Conservation (phyloP, 2,888 invertebrate genomes). For the Ommatoiulus sabulosus region DNA sequence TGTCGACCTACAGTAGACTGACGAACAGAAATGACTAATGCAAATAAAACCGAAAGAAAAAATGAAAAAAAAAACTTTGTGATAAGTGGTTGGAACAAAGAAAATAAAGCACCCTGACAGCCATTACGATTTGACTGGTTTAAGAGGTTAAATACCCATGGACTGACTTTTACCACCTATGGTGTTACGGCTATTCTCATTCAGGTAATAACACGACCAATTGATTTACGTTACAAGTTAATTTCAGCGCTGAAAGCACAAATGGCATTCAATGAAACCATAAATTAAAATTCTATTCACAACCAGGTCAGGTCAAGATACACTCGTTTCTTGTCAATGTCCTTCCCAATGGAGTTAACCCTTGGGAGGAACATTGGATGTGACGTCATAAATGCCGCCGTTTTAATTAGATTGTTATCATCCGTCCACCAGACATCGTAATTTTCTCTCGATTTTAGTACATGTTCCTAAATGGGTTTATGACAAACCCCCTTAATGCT, state of each 20-base stretch:
- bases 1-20: no score
- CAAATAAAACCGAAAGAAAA: neutral
- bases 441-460: no score
- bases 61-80: neutral
- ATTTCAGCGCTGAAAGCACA: neutral
- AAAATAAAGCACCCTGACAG: conserved; percentile 29
- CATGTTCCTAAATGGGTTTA: no score
- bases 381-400: no score
- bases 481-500: neutral
- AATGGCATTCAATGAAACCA: neutral
- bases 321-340: neutral
- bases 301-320: conserved; percentile 3
- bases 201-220: conserved; percentile 24
- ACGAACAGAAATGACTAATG: neutral
- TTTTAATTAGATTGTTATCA: no score
- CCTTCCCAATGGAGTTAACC: neutral
- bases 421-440: no score
- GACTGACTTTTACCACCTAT: conserved; percentile 20
- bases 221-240: conserved; percentile 26
- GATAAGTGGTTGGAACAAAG: neutral
- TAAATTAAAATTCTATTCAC: neutral
- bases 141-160: conserved; percentile 14
- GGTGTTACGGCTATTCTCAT: conserved; percentile 26
- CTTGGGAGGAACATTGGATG: neutral
- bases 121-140: neutral